Base-by-base conservation (phyloP, 2,113 vertebrate species). In the Potamarius usumacintae region DNA sequence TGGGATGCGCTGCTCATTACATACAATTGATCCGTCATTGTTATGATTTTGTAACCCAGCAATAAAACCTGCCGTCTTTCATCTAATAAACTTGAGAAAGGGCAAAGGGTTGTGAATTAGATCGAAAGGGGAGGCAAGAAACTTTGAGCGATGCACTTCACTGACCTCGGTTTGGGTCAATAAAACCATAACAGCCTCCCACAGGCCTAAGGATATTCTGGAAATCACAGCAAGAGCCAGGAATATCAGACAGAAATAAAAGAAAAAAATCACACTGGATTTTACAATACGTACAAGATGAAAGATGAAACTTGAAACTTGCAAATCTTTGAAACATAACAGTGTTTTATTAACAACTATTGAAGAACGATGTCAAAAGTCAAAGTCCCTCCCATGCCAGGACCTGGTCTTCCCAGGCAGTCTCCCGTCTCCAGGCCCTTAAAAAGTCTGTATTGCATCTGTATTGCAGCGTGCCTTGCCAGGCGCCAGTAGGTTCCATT, bases 21-120 rank as follows among this genome's bases (percentile, higher is more conserved):
- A 80, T 79, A 76, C 25, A 30, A 87, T 85, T 82, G 78, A 11
- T 86, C 82, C 90, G 90, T 90, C 89, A 90, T 89, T 10, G 57
- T 76, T 27, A 69, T 69, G 81, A 90, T 90, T 90, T 92, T 93
- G 90, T 92, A 92, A 85, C 83, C 86, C 48, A 42, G 67, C 82
- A 87, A 87, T 92, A 92, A 94, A 92, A 89, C 89, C 88, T 88
- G 87, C 71, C 79, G 88, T 82, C 86, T 80, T 91, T 55, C 87
- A 74, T 85, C 81, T 92, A 90, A 91, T 92, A 92, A 90, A 93
- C n/a, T 12, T 27, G 20, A 87, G 88, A 87, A 89, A 89, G 65
- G 22, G n/a, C 8, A 71, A 85, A 85, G 48, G 57, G 62, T 58
- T 81, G 52, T 69, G 85, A 76, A 80, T 71, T 72, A 72, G 11